Conservation (phyloP, 2,113 vertebrate species). For the Ifrita kowaldi region DNA sequence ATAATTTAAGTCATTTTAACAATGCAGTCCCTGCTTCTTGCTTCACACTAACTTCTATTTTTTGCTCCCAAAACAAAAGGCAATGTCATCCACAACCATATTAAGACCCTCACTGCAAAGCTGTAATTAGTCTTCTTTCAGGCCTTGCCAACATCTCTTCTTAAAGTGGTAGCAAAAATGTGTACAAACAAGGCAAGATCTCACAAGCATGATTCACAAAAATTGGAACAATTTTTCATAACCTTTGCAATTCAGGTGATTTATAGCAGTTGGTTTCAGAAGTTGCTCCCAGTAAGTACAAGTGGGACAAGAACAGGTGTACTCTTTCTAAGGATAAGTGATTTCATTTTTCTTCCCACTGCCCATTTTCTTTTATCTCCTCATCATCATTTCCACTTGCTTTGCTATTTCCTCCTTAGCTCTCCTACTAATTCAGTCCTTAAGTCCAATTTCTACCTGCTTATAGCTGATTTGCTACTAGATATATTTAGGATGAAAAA, state of each 20-base stretch:
- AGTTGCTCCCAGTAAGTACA: background rate
- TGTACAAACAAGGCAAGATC: background rate
- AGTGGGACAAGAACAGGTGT: background rate
- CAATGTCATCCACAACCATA: conserved; percentile 29
- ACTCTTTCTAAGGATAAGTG: background rate
- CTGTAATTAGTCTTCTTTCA: conserved; percentile 51
- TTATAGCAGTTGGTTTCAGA: background rate
- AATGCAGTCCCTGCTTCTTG: background rate
- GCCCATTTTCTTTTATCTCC: background rate
- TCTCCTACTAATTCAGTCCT: background rate
- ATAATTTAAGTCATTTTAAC: conserved; percentile 49
- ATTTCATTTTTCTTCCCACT: conserved; percentile 17
- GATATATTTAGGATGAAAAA: background rate
- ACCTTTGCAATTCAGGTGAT: background rate
- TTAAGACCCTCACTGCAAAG: conserved; percentile 42
- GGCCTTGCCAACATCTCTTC: conserved; percentile 27
- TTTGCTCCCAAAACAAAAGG: conserved; percentile 53
- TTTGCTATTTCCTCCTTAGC: background rate
- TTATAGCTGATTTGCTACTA: background rate
- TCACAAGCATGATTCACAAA: background rate
- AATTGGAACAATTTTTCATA: background rate
- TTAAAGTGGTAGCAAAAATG: background rate
- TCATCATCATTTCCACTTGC: background rate
- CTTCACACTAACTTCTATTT: conserved; percentile 46
- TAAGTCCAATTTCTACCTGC: background rate